Evolutionary conservation across 2,113 vertebrate genomes (phyloP), one percentile per base, ranked within the genome.

Genomic region (Lontra canadensis): DNA sequence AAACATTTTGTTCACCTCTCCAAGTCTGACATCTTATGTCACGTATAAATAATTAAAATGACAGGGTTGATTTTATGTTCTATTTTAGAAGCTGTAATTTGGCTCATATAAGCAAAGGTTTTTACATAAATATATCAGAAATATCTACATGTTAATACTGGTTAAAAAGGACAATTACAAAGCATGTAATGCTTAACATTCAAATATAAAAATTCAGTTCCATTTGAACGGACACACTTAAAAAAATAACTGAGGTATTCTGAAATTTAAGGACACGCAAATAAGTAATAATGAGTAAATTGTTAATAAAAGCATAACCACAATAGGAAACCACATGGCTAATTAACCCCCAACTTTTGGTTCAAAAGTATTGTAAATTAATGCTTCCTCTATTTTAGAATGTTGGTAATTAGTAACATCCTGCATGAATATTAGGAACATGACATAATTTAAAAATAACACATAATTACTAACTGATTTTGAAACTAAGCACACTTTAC

Each of bases 401-500:
- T 87, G 21, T 26, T 92, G 69, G 44, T 34, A 89, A 91, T 44
- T 85, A 91, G 20, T 90, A 94, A 92, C 36, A 88, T 57, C 6
- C 67, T 97, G n/a, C 65, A 87, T 36, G 55, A 97, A 79, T 26
- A 96, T 93, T 61, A 90, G 42, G 59, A 89, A 86, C 14, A 91
- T 57, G 31, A 90, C 21, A 88, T 79, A 81, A 57, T 63, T 86
- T 80, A 57, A 95, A 95, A 87, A 87, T 74, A 95, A 15, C 29
- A 76, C 5, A 49, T 21, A 91, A 95, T 90, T 76, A 42, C 67
- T 93, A 80, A 78, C 0, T 90, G 71, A 97, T 55, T 96, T 55
- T 93, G 34, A 92, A 96, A 97, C 61, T 87, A 90, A 84, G 71
- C 49, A 90, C 7, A 88, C 57, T 96, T 81, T 86, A 92, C 31